Evolutionary conservation across 2,797 vertebrate genomes (phyloP).

Genomic region (Falco berigora): DNA sequence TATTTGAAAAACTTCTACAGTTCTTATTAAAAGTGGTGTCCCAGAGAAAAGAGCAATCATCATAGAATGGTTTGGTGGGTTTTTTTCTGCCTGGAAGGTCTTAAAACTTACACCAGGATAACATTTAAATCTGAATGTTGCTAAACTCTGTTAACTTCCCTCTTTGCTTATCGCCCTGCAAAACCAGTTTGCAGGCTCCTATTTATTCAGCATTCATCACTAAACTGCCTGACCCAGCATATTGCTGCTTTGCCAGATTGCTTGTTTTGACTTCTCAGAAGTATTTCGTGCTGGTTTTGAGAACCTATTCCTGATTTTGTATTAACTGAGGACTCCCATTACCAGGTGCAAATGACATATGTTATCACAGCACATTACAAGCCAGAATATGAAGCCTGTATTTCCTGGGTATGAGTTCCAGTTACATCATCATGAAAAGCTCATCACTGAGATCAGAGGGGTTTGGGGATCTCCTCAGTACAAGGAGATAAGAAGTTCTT

Average conservation of each 20-base stretch:
- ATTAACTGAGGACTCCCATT: not conserved
- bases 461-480: not conserved
- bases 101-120: not conserved
- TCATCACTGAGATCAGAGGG: not conserved
- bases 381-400: not conserved
- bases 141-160: not conserved
- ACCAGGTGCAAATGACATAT: not conserved
- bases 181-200: not conserved
- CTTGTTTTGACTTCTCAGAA: not conserved
- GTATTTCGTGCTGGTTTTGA: not conserved
- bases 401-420: not conserved
- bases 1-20: not conserved
- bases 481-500: not conserved
- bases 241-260: not conserved
- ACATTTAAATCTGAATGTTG: not conserved
- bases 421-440: not conserved
- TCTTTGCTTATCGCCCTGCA: not conserved
- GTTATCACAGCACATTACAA: fast-evolving
- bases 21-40: not conserved
- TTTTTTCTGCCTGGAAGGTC: not conserved
- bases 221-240: not conserved
- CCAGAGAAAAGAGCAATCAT: not conserved
- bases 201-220: not conserved
- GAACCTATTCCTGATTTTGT: not conserved
- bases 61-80: not conserved